Evolutionary conservation across 1,140 invertebrate genomes (phyloP).

Genomic region (Coelopa frigida): DNA sequence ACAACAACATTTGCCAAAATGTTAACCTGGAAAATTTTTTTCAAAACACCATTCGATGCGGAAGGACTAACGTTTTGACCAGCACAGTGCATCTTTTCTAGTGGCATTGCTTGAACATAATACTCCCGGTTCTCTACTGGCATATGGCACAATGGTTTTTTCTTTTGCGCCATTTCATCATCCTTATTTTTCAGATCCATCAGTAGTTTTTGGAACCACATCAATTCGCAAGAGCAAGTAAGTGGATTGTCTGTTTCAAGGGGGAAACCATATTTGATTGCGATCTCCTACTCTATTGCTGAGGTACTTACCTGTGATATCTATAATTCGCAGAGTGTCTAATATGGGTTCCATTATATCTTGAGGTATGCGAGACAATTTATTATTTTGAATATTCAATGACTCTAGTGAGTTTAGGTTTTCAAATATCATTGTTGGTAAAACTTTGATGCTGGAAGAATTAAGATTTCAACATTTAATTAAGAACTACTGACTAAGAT

Average conservation of each 20-base stretch:
- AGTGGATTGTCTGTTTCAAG: conserved; percentile 72
- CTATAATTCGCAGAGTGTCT: conserved; percentile 74
- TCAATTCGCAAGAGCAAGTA: conserved; percentile 76
- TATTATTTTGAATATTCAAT: conserved; percentile 81
- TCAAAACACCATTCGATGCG: conserved; percentile 36
- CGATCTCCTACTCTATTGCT: not conserved
- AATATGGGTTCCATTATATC: conserved; percentile 83
- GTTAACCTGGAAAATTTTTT: conserved; percentile 41
- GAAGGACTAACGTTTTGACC: conserved; percentile 52
- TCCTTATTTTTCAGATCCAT: conserved; percentile 66
- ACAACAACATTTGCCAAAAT: conserved; percentile 38
- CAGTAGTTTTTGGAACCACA: conserved; percentile 78
- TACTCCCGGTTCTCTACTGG: conserved; percentile 69
- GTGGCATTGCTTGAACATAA: conserved; percentile 67
- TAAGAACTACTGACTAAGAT: not conserved
- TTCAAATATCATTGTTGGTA: conserved; percentile 72
- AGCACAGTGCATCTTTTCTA: conserved; percentile 72
- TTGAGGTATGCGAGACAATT: conserved; percentile 68
- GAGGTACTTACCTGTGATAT: conserved; percentile 66
- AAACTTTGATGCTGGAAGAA: conserved; percentile 60
- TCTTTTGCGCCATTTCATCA: conserved; percentile 79
- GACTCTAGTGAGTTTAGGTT: conserved; percentile 83
- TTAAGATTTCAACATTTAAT: conserved; percentile 4
- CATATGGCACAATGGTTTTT: conserved; percentile 72
- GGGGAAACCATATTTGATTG: conserved; percentile 7